These are phyloP conservation scores for Sapajus apella DNA, from an alignment of 2,113 vertebrate genomes.

Conservation along the genomic window DNA sequence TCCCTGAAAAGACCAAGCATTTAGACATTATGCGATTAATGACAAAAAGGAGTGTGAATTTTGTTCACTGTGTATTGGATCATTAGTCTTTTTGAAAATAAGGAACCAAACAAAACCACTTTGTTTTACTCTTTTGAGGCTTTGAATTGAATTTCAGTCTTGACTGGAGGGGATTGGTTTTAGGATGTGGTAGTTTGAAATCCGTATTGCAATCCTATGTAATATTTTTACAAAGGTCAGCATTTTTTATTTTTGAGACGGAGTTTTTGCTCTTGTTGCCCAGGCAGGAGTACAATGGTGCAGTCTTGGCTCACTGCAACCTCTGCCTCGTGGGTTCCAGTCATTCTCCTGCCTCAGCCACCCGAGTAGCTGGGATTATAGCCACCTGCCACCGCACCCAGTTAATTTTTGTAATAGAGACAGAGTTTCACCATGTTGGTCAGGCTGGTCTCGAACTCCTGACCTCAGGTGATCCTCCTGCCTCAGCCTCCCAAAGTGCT, in stretches of 20 bases:
- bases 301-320: too few species aligned
- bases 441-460: neutral
- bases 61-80: neutral
- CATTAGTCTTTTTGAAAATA: conserved; percentile 7
- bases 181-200: conserved; percentile 33
- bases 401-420: too few species aligned
- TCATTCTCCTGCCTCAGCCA: too few species aligned
- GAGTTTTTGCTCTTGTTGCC: too few species aligned
- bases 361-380: too few species aligned
- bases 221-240: neutral
- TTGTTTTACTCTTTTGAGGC: neutral
- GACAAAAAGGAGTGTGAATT: conserved; percentile 25
- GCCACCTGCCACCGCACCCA: too few species aligned
- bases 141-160: conserved; percentile 32
- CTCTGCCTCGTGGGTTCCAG: too few species aligned
- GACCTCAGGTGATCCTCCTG: neutral
- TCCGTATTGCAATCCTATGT: neutral
- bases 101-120: neutral
- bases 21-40: conserved; percentile 6
- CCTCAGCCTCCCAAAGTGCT: neutral
- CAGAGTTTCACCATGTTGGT: neutral
- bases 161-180: neutral
- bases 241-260: neutral
- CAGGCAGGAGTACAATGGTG: too few species aligned
- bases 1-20: neutral